Base-by-base conservation (phyloP, 2,113 vertebrate species). In the Megaceryle maxima region DNA sequence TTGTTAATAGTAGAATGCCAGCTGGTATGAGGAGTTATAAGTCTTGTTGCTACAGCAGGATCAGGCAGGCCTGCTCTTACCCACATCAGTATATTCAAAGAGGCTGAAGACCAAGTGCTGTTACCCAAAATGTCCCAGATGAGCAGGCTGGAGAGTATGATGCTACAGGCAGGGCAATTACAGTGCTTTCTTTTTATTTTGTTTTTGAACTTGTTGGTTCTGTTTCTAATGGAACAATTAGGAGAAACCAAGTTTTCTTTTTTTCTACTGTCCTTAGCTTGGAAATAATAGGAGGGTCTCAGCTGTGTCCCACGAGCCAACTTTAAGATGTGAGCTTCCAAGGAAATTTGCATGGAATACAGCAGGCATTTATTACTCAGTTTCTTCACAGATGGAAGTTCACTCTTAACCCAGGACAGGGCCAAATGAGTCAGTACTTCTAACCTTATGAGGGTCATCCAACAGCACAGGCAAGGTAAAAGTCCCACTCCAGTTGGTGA, bases 361-460 rank as follows among this genome's bases (percentile, higher is more conserved):
- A 96, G 62, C 64, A 77, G 70, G 67, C 77, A 86, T 62, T 87
- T 86, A 87, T 91, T 74, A 78, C 80, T 94, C 79, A 97, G 97
- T 97, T 96, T 96, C 97, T 97, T 96, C 94, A 96, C 97, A 98
- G 98, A 98, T 95, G 72, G 97, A 94, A 98, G 96, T 95, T 98
- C 96, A 84, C 92, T 96, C 84, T 50, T 97, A 95, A 93, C 77
- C 13, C 96, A 98, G 97, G 97, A 95, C 97, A 98, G 98, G 92
- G 97, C 95, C 96, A 98, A 96, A 75, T 98, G 98, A 97, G 96
- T 97, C 96, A 98, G 98, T 98, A 98, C 98, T 87, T 97, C 98
- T 96, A 97, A 95, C 96, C 97, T 98, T 90, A 95, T 98, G 94
- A 97, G 98, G 97, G 97, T 96, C 95, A 84, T 86, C 68, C 78